Conservation (phyloP, 2,888 invertebrate species). For the Buathra laborator region DNA sequence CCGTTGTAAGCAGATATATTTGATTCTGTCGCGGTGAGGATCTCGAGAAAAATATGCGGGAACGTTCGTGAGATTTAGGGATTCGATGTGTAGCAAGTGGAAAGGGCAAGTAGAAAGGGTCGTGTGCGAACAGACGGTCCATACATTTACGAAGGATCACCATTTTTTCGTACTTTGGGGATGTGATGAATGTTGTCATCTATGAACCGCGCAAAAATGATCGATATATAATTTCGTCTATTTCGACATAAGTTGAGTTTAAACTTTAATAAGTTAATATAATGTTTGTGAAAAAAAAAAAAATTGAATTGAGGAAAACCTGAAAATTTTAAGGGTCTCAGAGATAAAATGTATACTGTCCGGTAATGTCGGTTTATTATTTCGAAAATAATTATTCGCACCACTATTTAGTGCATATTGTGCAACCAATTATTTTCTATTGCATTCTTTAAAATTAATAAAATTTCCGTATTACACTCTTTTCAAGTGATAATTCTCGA, state of each 20-base stretch:
- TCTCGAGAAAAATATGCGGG: constrained; percentile 4
- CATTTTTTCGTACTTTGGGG: background rate
- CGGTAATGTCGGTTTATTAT: background rate
- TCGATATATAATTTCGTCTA: too few relatives aligned
- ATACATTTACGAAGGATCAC: background rate
- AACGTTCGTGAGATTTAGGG: background rate
- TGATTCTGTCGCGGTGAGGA: background rate
- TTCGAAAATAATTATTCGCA: background rate
- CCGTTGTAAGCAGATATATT: constrained; percentile 14
- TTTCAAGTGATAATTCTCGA: background rate
- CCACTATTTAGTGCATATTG: background rate
- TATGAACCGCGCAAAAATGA: background rate
- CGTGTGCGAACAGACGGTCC: background rate
- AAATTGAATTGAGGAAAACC: too few relatives aligned
- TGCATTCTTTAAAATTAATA: too few relatives aligned
- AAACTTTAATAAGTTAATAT: too few relatives aligned
- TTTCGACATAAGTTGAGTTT: too few relatives aligned
- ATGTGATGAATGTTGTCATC: background rate
- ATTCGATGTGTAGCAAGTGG: background rate
- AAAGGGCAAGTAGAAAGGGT: background rate
- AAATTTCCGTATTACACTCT: too few relatives aligned
- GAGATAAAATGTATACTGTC: background rate
- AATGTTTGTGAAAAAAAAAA: too few relatives aligned
- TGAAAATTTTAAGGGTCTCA: too few relatives aligned
- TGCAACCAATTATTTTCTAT: too few relatives aligned